Percentiles rank a stretch among this genome's conserved stretches.
phyloP scores from a whole-genome alignment of 2,113 vertebrate genomes.

The Taurulus bubalis region DNA sequence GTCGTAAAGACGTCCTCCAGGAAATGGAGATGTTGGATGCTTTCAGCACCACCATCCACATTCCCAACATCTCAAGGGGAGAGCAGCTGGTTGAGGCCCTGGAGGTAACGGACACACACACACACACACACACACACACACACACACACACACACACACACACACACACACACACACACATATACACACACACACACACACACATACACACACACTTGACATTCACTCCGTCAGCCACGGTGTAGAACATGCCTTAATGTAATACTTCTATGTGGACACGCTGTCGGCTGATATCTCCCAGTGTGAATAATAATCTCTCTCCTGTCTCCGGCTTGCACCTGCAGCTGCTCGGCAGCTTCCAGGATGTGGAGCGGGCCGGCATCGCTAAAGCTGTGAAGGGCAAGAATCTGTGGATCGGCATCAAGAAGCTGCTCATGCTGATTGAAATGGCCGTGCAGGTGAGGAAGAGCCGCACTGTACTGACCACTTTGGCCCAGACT shows the following conservation, averaged over 20 bases:
- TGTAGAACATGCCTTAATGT: background rate
- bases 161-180: background rate
- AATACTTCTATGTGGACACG: background rate
- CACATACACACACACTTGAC: background rate
- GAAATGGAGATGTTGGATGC: slow-evolving; percentile 97
- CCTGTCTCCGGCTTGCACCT: background rate
- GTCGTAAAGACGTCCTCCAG: slow-evolving; percentile 94
- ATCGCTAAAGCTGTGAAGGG: slow-evolving; percentile 90
- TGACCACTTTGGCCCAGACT: background rate
- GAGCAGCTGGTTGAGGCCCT: slow-evolving; percentile 93
- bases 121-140: background rate
- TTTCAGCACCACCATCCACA: slow-evolving; percentile 96
- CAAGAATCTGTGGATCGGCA: slow-evolving; percentile 89
- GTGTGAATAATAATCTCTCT: background rate
- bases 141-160: background rate
- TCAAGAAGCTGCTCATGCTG: slow-evolving; percentile 98
- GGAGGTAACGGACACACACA: slow-evolving; percentile 77
- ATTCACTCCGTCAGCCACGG: background rate
- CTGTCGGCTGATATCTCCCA: background rate
- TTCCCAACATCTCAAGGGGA: slow-evolving; percentile 92
- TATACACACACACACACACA: background rate
- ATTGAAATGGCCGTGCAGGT: slow-evolving; percentile 98
- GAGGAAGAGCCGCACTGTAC: slow-evolving; percentile 42
- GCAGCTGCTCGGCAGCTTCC: slow-evolving; percentile 94
- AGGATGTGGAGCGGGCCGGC: slow-evolving; percentile 88